Evolutionary conservation across 2,113 vertebrate species (phyloP).

Genomic region (Tetrax tetrax): DNA sequence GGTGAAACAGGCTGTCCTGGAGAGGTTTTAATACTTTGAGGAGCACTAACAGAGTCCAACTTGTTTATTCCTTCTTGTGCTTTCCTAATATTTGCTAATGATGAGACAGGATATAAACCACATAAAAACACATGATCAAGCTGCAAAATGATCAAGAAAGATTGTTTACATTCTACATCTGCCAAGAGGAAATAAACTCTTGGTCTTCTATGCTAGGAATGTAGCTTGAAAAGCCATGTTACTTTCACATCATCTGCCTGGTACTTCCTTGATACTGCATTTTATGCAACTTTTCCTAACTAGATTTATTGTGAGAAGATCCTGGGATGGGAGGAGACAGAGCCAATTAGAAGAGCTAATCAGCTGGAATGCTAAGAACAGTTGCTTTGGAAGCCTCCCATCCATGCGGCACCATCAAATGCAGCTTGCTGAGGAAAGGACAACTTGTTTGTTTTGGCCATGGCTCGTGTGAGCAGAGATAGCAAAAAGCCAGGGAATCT

Average conservation of each 20-base stretch:
- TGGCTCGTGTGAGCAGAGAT: slow-evolving; percentile 19
- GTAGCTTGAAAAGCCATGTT: not conserved
- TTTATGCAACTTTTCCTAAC: slow-evolving; percentile 4
- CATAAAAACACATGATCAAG: not conserved
- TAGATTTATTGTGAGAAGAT: slow-evolving; percentile 44
- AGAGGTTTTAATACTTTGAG: not conserved
- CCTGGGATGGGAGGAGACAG: not conserved
- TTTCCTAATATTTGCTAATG: not conserved
- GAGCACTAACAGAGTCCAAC: not conserved
- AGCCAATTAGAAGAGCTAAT: slow-evolving; percentile 19
- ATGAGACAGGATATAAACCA: not conserved
- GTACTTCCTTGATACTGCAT: not conserved
- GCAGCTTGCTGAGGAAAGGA: slow-evolving; percentile 31
- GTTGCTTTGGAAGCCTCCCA: not conserved
- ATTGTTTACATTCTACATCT: slow-evolving; percentile 28
- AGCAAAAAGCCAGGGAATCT: slow-evolving; percentile 27
- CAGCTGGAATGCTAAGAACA: slow-evolving; percentile 49
- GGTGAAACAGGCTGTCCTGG: not conserved
- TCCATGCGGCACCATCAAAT: not conserved
- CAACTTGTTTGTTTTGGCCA: slow-evolving; percentile 58
- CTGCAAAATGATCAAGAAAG: not conserved
- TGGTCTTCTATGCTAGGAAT: slow-evolving; percentile 61
- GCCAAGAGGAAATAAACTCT: slow-evolving; percentile 55
- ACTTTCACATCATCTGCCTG: slow-evolving; percentile 37
- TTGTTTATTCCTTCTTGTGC: not conserved